phyloP scores from a whole-genome alignment of 2,113 vertebrate species.

The Brienomyrus longianalis region DNA sequence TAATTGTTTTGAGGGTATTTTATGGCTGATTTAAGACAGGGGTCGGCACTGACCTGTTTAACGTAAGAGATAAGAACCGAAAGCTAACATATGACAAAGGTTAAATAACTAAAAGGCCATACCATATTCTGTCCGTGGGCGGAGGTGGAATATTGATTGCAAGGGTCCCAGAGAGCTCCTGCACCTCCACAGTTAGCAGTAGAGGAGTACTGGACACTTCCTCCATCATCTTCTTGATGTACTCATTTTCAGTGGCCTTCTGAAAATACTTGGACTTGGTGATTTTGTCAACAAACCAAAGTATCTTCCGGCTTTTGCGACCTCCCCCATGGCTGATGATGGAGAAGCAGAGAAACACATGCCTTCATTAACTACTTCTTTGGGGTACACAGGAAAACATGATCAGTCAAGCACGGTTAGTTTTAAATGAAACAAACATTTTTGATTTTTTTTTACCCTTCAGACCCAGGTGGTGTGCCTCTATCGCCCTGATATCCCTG shows the following conservation, averaged over 20 bases:
- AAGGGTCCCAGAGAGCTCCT: conserved; percentile 71
- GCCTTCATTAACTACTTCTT: neutral
- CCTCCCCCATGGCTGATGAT: conserved; percentile 38
- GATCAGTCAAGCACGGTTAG: neutral
- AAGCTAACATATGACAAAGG: no score
- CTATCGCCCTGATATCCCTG: conserved; percentile 55
- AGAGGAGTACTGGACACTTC: conserved; percentile 81
- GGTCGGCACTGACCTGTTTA: no score
- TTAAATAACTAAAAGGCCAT: neutral
- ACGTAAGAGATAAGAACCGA: no score
- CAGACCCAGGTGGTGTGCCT: conserved; percentile 31
- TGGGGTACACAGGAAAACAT: neutral
- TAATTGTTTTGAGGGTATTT: no score
- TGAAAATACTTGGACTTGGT: conserved; percentile 85
- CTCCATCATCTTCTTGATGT: conserved; percentile 83
- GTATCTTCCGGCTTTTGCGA: conserved; percentile 73
- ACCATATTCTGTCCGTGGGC: conserved; percentile 78
- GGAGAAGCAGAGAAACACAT: neutral
- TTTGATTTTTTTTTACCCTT: conserved; percentile 56
- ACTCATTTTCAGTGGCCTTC: conserved; percentile 78
- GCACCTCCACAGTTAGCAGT: conserved; percentile 78
- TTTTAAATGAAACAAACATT: neutral
- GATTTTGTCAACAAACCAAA: conserved; percentile 81
- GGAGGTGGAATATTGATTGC: conserved; percentile 75
- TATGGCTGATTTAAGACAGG: no score